phyloP scores from a whole-genome alignment of 1,140 invertebrate species.

The Orius laevigatus region DNA sequence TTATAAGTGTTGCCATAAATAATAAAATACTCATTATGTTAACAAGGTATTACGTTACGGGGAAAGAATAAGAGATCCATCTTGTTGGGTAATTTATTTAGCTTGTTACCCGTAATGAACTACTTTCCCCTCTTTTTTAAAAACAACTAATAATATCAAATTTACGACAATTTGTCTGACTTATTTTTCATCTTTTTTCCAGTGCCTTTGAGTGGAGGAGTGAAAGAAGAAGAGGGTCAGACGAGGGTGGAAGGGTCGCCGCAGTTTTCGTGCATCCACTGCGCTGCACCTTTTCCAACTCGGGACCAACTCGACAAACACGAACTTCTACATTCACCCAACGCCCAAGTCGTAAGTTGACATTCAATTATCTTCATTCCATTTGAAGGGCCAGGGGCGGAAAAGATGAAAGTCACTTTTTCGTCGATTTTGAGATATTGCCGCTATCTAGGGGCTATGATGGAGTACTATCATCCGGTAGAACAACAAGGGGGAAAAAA shows the following conservation, averaged over 20 bases:
- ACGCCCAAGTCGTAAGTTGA: conserved; percentile 51
- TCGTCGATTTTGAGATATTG: no score
- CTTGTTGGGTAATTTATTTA: no score
- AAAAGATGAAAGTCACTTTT: no score
- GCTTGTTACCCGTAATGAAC: background rate
- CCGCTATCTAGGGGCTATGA: no score
- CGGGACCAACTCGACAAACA: conserved; percentile 72
- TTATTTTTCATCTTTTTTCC: conserved; percentile 8
- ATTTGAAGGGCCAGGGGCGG: no score
- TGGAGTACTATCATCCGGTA: no score
- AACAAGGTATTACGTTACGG: no score
- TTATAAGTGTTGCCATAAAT: no score
- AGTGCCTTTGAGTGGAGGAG: conserved; percentile 15
- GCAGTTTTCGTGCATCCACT: conserved; percentile 52
- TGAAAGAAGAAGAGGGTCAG: conserved; percentile 30
- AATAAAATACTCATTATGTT: no score
- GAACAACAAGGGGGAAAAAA: no score
- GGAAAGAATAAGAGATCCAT: no score
- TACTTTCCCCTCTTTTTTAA: background rate
- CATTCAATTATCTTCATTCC: no score
- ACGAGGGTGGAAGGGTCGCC: conserved; percentile 32
- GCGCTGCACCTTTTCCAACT: conserved; percentile 55
- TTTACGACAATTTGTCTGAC: background rate
- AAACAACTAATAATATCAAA: background rate
- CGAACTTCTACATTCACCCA: conserved; percentile 63